Conservation (phyloP, 2,113 vertebrate species). For the Gallinago undulata region DNA sequence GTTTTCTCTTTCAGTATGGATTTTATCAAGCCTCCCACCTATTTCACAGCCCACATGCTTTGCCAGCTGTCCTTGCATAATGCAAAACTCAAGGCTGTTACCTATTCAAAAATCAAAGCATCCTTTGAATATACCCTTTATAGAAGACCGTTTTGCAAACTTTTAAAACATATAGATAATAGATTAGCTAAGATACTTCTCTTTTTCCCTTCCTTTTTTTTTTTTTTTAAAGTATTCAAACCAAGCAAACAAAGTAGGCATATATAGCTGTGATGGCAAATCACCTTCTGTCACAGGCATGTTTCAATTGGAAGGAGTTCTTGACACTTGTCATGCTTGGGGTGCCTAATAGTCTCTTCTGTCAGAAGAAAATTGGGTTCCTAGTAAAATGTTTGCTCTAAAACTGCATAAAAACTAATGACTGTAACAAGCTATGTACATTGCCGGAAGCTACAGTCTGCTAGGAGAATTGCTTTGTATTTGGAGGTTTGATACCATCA, state of each 20-base stretch:
- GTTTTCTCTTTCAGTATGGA: conserved; percentile 42
- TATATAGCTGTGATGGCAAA: background rate
- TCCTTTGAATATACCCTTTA: background rate
- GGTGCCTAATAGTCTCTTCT: conserved; percentile 67
- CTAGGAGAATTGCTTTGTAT: conserved; percentile 70
- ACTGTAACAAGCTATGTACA: conserved; percentile 61
- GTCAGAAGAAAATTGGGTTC: conserved; percentile 73
- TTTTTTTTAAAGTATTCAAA: background rate
- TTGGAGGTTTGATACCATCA: conserved; percentile 61
- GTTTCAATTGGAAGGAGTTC: conserved; percentile 40
- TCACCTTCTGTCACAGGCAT: conserved; percentile 32
- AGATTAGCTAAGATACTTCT: background rate
- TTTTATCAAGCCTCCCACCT: conserved; percentile 29
- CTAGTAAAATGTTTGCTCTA: conserved; percentile 74
- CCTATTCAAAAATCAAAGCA: conserved; percentile 24
- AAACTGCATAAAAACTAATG: conserved; percentile 77
- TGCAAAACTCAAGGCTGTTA: conserved; percentile 18
- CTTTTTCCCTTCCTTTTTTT: background rate
- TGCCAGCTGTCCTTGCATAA: conserved; percentile 46
- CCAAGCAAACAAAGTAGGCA: background rate
- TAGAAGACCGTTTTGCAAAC: background rate
- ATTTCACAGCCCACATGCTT: conserved; percentile 43
- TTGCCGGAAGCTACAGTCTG: conserved; percentile 62
- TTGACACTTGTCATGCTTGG: conserved; percentile 63
- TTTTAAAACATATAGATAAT: background rate